Evolutionary conservation across 2,888 invertebrate species (phyloP).

Genomic region (Pachymerium ferrugineum): DNA sequence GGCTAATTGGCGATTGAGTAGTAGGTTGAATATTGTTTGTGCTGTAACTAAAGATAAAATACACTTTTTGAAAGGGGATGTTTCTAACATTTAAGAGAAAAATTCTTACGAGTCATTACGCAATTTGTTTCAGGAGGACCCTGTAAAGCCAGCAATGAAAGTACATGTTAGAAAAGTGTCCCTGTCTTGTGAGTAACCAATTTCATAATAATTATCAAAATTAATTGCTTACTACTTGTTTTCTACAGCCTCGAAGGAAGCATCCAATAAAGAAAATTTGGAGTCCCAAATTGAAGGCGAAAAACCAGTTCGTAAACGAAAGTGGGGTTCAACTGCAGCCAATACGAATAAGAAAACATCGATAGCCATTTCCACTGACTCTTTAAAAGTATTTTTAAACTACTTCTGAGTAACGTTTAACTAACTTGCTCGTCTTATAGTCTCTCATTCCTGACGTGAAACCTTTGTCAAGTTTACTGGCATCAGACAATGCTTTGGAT

Average conservation of each 20-base stretch:
- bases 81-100: neutral
- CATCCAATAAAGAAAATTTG: slow-evolving; percentile 42
- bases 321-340: slow-evolving; percentile 49
- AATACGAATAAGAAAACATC: slow-evolving; percentile 56
- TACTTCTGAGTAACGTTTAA: neutral
- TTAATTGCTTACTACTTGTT: neutral
- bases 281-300: slow-evolving; percentile 39
- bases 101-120: neutral
- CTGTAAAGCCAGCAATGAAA: neutral
- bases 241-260: slow-evolving; percentile 30
- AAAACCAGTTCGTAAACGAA: slow-evolving; percentile 45
- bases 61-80: neutral
- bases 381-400: slow-evolving; percentile 55
- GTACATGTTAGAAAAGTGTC: neutral
- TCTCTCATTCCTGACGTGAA: slow-evolving; percentile 51
- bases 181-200: neutral
- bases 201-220: neutral
- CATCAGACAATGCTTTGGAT: slow-evolving; percentile 48
- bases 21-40: neutral
- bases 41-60: neutral
- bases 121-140: slow-evolving; percentile 10
- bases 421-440: slow-evolving; percentile 39
- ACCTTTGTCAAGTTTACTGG: slow-evolving; percentile 42
- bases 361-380: slow-evolving; percentile 66
- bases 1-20: too few species aligned